Base-by-base conservation (phyloP, 2,888 invertebrate species). In the Cynaeus angustus region DNA sequence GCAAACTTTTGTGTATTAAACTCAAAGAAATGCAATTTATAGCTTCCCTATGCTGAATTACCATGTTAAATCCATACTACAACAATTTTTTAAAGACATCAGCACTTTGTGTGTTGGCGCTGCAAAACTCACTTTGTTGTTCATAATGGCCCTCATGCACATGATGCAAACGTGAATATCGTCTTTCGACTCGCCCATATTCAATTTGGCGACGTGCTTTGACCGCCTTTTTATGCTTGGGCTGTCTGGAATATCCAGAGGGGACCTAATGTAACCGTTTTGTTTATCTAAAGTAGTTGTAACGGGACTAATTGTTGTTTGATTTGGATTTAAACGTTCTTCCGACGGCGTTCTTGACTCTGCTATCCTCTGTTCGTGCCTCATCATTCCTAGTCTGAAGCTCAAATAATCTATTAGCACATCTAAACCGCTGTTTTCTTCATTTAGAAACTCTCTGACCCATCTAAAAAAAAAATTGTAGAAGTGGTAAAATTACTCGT, bases 71-170 rank as follows among this genome's bases (percentile, higher is more conserved):
- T 74, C 98, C 99, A 85, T 97, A 97, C 94, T 96, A 88, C 89
- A 89, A 77, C 75, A 75, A 75, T 41, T 69, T 48, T 26, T 1
- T 21, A 21, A 45, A 59, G 10, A 9, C 1, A n/a, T 58, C 61
- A 53, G 68, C 61, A 62, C 10, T 56, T 58, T 52, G 16, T 55
- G 55, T 30, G 30, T 12, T 26, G 21, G 52, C 26, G 30, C 67
- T 5, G 46, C 46, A 46, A 8, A 46, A 28, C 50, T 59, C 43
- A 92, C 93, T 90, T 99, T 99, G 84, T 99, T 99, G 86, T 99
- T 99, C 99, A 99, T 99, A 82, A 99, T 98, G 78, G 99, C 99
- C 68, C 99, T 90, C 89, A 99, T 92, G 84, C 99, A 99, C 94
- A 98, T 95, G 81, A 99, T 98, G 88, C 98, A 98, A 71, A 99